Base-by-base conservation (phyloP, 2,888 invertebrate species). In the Trichogramma dendrolimi region DNA sequence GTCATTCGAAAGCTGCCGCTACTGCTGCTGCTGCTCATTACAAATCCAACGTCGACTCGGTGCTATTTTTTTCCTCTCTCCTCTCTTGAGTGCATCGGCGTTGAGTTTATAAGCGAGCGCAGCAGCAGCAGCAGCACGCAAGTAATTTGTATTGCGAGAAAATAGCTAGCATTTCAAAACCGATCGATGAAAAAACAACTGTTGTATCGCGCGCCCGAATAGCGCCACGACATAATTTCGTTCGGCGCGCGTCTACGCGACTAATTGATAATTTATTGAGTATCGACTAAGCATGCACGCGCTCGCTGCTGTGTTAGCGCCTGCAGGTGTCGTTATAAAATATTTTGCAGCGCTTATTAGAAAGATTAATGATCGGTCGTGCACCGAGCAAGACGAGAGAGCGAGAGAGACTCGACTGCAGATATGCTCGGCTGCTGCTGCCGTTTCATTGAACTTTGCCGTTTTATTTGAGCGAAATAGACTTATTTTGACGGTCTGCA, bases 311-410 rank as follows among this genome's bases (percentile, higher is more conserved):
- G 27, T 7, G 14, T 50, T 50, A 11, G 8, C 50, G 14, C 59
- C 58, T 51, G 59, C 58, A 63, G 64, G 64, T 62, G 66, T 62
- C 60, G 64, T 66, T 66, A 66, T 63, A 62, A 64, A 66, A 66
- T 64, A 66, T 64, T 66, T 66, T 62, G 64, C 60, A 60, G 62
- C 64, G 58, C 66, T 66, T 62, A 64, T 66, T 66, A 64, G 64
- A 60, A 64, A 64, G 66, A 66, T 66, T 66, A 64, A 66, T 64
- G 66, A 62, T 62, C 60, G 55, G 40, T 57, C 41, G 54, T 61
- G 55, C 61, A 27, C 51, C 44, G 52, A 56, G 47, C 55, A 61
- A 10, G 6, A 46, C 7, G 47, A 41, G 55, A n/a, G 40, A 52
- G 54, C 53, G 41, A 6, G 10, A 42, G 40, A 51, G n/a, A 11